These are phyloP conservation scores for Diadromus collaris DNA, from an alignment of 2,888 invertebrate species.

Conservation along the genomic window DNA sequence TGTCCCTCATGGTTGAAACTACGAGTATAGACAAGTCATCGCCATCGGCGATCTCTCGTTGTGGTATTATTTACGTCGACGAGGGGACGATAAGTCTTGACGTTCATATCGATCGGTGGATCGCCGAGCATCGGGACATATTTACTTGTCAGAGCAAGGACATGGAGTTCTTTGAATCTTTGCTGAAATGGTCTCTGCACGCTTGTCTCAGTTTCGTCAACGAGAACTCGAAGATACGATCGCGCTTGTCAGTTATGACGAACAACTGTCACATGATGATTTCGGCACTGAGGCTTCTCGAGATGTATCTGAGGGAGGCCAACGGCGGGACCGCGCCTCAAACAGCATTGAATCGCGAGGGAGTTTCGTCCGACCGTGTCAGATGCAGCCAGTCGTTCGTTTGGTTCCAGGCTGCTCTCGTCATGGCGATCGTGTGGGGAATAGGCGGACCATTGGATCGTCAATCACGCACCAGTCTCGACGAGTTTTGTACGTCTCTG, in stretches of 20 bases:
- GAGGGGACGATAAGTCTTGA: conserved; percentile 82
- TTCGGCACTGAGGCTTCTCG: conserved; percentile 75
- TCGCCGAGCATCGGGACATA: conserved; percentile 41
- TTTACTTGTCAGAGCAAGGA: conserved; percentile 64
- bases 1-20: conserved; percentile 84
- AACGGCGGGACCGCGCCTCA: conserved; percentile 46
- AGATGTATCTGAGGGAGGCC: conserved; percentile 77
- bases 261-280: conserved; percentile 77
- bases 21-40: conserved; percentile 82
- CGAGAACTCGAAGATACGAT: conserved; percentile 79
- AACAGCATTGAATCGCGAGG: conserved; percentile 67
- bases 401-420: conserved; percentile 82
- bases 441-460: conserved; percentile 81
- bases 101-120: conserved; percentile 74
- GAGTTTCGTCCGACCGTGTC: conserved; percentile 19
- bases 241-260: conserved; percentile 59
- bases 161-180: conserved; percentile 68
- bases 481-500: conserved; percentile 75
- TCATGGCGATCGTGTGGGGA: conserved; percentile 82
- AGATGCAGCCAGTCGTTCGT: conserved; percentile 41
- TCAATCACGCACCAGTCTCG: conserved; percentile 77
- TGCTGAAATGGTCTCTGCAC: conserved; percentile 83
- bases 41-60: conserved; percentile 84
- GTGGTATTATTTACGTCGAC: conserved; percentile 85
- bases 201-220: conserved; percentile 82